Base-by-base conservation (phyloP, 2,888 invertebrate genomes). In the Amphipoea oculea region DNA sequence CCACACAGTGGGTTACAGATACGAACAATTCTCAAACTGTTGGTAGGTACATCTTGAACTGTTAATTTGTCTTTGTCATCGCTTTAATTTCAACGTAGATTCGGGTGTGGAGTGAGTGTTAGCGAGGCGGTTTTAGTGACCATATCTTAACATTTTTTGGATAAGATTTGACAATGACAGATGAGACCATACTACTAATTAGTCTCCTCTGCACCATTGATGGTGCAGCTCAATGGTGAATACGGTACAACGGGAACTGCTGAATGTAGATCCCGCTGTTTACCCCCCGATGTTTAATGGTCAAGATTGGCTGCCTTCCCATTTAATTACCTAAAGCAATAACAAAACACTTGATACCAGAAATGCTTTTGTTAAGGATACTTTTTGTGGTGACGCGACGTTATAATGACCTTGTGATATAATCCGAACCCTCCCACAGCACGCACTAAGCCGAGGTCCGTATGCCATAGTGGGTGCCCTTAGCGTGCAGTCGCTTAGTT, bases 51-150 rank as follows among this genome's bases (percentile, higher is more conserved):
- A 83, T 83, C 83, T 89, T 84, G 69, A 84, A 88, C 87, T 78
- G 88, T 87, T 89, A 87, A 89, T 89, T 89, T 89, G 86, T 89
- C 89, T 87, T 86, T 90, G 89, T 89, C 89, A 89, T 89, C 83
- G 81, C 84, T 85, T 86, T 89, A 90, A 89, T 90, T 89, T 90
- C 87, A 80, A 78, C 79, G 83, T 81, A 75, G 70, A 77, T 66
- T 66, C 7, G 51, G 82, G 73, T 76, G 6, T 42, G 87, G 88
- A 3, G 14, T 6, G 68, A 81, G 4, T 88, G 69, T 17, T 17
- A 79, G 85, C 73, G 78, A 4, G 5, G 9, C 0, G n/a, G 2
- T 1, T 51, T 66, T 51, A n/a, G 60, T 60, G 12, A 60, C 60
- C n/a, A 60, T n/a, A 23, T 9, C 11, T n/a, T 23, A 57, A 23